These are phyloP conservation scores for Cephonodes hylas DNA, from an alignment of 2,888 invertebrate genomes.

Conservation along the genomic window DNA sequence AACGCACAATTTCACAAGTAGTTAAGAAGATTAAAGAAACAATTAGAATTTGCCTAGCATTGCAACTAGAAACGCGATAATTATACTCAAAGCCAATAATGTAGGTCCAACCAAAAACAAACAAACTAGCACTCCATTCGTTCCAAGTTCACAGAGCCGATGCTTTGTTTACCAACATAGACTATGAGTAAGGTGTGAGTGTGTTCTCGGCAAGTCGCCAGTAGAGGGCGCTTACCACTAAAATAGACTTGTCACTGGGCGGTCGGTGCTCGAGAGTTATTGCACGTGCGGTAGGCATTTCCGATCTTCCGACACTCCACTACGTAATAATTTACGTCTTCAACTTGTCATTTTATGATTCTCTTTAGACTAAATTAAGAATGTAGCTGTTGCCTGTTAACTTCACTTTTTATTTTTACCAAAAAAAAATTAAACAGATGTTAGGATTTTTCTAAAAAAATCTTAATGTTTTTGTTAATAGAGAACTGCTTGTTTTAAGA, in stretches of 20 bases:
- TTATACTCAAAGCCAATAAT: not conserved
- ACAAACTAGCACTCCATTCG: not conserved
- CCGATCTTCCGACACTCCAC: conserved; percentile 56
- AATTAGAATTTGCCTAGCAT: no score
- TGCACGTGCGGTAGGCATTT: conserved; percentile 65
- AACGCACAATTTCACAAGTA: no score
- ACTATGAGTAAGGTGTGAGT: conserved; percentile 66
- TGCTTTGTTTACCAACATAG: conserved; percentile 76
- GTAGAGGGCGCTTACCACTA: conserved; percentile 70
- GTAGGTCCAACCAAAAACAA: not conserved
- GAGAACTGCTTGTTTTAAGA: no score
- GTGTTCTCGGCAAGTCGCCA: conserved; percentile 73
- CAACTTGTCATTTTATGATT: conserved; percentile 14
- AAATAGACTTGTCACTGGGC: conserved; percentile 70
- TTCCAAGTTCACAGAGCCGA: conserved; percentile 22
- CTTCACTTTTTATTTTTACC: not conserved
- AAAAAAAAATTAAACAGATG: not conserved
- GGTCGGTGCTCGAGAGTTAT: conserved; percentile 43
- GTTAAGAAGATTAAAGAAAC: no score
- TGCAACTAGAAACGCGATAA: not conserved
- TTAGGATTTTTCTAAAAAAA: no score
- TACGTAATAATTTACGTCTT: not conserved
- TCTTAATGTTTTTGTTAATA: no score
- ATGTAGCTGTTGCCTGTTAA: not conserved
- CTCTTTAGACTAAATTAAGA: conserved; percentile 6